Base-by-base conservation (phyloP, 2,113 vertebrate genomes). In the Scophthalmus maximus region DNA sequence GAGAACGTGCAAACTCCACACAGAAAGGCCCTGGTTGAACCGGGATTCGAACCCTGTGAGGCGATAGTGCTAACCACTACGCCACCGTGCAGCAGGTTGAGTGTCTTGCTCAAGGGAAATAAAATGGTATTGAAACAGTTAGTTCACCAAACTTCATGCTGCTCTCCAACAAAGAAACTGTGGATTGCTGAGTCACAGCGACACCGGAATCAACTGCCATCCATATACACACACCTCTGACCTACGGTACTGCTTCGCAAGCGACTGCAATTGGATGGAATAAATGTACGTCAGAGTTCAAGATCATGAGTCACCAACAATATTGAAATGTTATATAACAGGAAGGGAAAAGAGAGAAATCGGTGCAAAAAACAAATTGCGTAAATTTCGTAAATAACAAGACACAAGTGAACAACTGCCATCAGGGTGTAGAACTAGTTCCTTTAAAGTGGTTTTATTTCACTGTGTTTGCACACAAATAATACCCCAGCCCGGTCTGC, bases 81-180 rank as follows among this genome's bases (percentile, higher is more conserved):
- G n/a, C n/a, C n/a, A n/a, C n/a, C n/a, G n/a, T n/a, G 26, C 17
- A 26, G 42, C 8, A 40, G 50, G 40, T 32, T 55, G 12, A 73
- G 38, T 49, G 63, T 32, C 25, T 61, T 47, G n/a, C n/a, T n/a
- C n/a, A n/a, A 30, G 2, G 23, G 47, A 59, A 60, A 65, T 32
- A 20, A 10, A 50, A n/a, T 6, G 0, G 17, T 12, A 36, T 63
- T 36, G n/a, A 67, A 57, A 61, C 29, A 32, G 20, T 20, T 17
- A 0, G 20, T 26, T 63, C 32, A 32, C 17, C 6, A 10, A 50
- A 51, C 26, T 10, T 34, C 1, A 32, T 32, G 22, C 23, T 56
- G 9, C 17, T n/a, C n/a, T n/a, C n/a, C n/a, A n/a, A n/a, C 15
- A 18, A 30, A 12, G 9, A 32, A 32, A 53, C 8, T 32, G 47